Base-by-base conservation (phyloP, 2,888 invertebrate genomes). In the Catotricha subobsoleta region DNA sequence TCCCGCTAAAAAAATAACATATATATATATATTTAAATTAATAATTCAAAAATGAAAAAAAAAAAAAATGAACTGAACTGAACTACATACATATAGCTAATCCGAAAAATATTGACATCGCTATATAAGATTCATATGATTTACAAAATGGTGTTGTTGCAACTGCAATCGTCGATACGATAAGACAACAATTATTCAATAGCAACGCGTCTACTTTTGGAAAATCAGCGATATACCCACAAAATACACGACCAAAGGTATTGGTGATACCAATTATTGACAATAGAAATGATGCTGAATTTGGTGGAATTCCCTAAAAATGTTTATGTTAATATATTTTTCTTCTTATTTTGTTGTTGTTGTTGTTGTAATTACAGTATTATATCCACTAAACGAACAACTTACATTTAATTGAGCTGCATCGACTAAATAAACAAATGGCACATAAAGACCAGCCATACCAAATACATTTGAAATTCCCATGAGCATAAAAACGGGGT, bases 371-470 rank as follows among this genome's bases (percentile, higher is more conserved):
- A 3, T 3, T 28, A 28, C 4, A 28, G 10, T 3, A 12, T 28
- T 28, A 28, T 3, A 28, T n/a, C 9, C 8, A 28, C 12, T 12
- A n/a, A n/a, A n/a, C n/a, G n/a, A n/a, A n/a, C n/a, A 25, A 66
- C 71, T 71, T 61, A 81, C 81, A 54, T 78, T 75, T 42, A 67
- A 59, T 44, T 63, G 68, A 10, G 84, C 84, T 41, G 80, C 79
- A 51, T 90, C 84, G 19, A 90, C 86, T 42, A 97, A 71, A 58
- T 88, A 97, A 38, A 92, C 86, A 62, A 92, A 97, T 29, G 97
- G 97, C 49, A 97, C 87, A 62, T 94, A 94, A 42, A 95, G 75
- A 48, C 95, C 95, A 41, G 94, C 84, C 83, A 97, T 94, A 52
- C 95, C 97, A 59, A 97, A 88, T 43, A 97, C 70, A 62, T 94